Conservation (phyloP, 2,113 vertebrate genomes). For the Coracopsis vasa region DNA sequence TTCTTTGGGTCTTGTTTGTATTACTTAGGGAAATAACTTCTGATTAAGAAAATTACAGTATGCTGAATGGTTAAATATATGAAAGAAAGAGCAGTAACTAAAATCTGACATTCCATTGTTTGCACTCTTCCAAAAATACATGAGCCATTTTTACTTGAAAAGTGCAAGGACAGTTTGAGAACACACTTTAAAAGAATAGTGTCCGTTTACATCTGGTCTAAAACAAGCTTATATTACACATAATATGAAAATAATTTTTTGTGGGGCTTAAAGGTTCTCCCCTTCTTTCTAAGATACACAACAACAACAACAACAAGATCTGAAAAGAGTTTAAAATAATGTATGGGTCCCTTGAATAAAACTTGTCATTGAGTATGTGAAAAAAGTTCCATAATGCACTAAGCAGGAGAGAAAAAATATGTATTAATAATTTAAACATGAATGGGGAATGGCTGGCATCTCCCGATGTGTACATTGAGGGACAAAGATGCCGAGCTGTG, state of each 20-base stretch:
- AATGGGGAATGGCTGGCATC: not conserved
- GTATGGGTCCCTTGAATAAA: not conserved
- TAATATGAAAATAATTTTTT: not conserved
- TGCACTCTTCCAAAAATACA: slow-evolving; percentile 30
- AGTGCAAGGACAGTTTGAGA: slow-evolving; percentile 7
- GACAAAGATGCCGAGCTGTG: not conserved
- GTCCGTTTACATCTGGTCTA: not conserved
- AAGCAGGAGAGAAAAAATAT: not conserved
- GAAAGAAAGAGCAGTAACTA: not conserved
- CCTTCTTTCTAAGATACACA: not conserved
- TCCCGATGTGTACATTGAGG: accelerated
- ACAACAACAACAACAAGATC: not conserved
- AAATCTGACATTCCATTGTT: slow-evolving; percentile 50
- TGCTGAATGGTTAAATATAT: slow-evolving; percentile 49
- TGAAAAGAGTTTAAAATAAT: not conserved
- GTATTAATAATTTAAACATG: not conserved
- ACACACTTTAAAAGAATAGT: not conserved
- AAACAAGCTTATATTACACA: not conserved
- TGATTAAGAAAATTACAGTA: slow-evolving; percentile 53
- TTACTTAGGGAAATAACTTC: slow-evolving; percentile 50
- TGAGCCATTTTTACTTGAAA: slow-evolving; percentile 6
- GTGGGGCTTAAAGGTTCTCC: not conserved
- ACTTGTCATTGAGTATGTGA: not conserved
- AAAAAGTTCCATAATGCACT: not conserved
- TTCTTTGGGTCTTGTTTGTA: slow-evolving; percentile 54